Conservation (phyloP, 1,140 invertebrate genomes). For the Ridgeia piscesae region DNA sequence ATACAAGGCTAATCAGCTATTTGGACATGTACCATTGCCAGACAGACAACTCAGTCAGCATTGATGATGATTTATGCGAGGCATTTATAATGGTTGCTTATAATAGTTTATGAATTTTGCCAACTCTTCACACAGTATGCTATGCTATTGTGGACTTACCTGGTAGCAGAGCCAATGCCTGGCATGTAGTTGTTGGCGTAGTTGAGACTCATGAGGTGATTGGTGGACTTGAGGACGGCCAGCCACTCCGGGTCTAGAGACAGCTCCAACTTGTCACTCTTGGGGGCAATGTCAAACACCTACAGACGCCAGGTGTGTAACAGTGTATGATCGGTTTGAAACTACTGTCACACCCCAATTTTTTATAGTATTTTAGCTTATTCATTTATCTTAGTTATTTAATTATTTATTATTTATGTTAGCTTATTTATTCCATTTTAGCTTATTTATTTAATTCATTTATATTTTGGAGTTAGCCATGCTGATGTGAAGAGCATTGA, state of each 20-base stretch:
- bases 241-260: constrained; percentile 94
- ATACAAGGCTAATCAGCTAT: too few species aligned
- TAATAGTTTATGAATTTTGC: too few species aligned
- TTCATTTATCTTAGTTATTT: too few species aligned
- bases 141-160: background rate
- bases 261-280: constrained; percentile 60
- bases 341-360: too few species aligned
- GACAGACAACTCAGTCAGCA: background rate
- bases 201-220: constrained; percentile 81
- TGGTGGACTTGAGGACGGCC: constrained; percentile 80
- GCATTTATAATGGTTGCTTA: too few species aligned
- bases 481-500: too few species aligned
- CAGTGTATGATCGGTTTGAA: too few species aligned
- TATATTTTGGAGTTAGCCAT: too few species aligned
- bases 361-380: too few species aligned
- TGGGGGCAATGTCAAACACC: background rate
- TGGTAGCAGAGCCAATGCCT: background rate
- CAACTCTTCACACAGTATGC: background rate
- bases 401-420: too few species aligned
- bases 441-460: too few species aligned
- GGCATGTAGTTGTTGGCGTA: constrained; percentile 69
- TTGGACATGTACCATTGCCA: background rate
- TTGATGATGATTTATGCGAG: background rate
- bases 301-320: background rate
- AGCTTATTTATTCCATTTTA: too few species aligned